Evolutionary conservation across 2,888 invertebrate species (phyloP), one percentile per base, ranked within the genome.

Genomic region (Drosophila siamana): DNA sequence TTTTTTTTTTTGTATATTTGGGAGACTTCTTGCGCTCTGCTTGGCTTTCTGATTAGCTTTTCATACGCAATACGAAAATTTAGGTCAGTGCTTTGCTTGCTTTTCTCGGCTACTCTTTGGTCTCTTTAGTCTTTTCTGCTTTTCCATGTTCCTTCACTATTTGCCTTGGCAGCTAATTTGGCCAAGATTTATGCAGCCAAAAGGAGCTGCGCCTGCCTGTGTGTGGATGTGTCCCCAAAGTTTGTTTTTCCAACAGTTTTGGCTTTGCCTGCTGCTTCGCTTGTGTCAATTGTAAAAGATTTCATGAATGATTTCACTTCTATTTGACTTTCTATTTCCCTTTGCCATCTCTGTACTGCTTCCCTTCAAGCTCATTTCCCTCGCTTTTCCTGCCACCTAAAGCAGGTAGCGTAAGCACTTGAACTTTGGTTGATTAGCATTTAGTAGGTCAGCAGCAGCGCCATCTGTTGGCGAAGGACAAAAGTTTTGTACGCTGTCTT

Each of bases 281-380:
- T 43, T 64, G 64, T 72, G 69, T 73, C 86, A 88, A 89, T 89
- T 88, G 86, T 82, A 69, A 74, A 81, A 80, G 84, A 73, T 84
- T 88, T 89, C 77, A 79, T 76, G 80, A 88, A 88, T 88, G 88
- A 86, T 88, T 88, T 82, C 80, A 79, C 86, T 81, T 74, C 72
- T 69, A 65, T 86, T 83, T 86, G 73, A 79, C 70, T 86, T 88
- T 76, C 24, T 36, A 33, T 22, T 19, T n/a, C n/a, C 9, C 41
- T 26, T 51, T 4, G 30, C 15, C 1, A 22, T 48, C n/a, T 16
- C 16, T 9, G 13, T 24, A 19, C n/a, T 8, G 28, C n/a, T 8
- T 19, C 5, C 2, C 24, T n/a, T 19, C 30, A 28, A n/a, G 19
- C 38, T 26, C 38, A 50, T 36, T 50, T 50, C 50, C 13, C 50